These are phyloP conservation scores for Coenonympha arcania DNA, from an alignment of 2,888 invertebrate species.

Conservation along the genomic window DNA sequence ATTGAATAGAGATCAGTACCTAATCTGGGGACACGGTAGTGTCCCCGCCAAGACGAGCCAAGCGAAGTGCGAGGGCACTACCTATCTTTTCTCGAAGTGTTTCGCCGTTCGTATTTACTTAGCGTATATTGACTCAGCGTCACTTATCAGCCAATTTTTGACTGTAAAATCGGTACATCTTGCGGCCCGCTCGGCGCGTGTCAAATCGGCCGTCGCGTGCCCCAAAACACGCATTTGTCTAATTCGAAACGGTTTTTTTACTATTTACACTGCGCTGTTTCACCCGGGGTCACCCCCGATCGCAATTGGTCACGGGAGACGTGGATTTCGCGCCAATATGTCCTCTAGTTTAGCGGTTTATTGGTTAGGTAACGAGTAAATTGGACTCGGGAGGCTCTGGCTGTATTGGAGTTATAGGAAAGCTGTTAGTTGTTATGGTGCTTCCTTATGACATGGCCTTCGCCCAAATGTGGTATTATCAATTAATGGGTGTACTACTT, in stretches of 20 bases:
- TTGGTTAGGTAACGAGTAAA: conserved; percentile 38
- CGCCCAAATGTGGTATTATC: conserved; percentile 21
- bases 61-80: too few relatives aligned
- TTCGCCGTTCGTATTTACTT: not conserved
- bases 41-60: too few relatives aligned
- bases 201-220: conserved; percentile 60
- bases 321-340: conserved; percentile 54
- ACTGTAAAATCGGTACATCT: conserved; percentile 15
- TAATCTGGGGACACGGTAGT: too few relatives aligned
- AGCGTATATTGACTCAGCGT: not conserved
- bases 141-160: conserved; percentile 9
- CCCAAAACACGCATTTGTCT: conserved; percentile 71
- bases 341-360: conserved; percentile 59
- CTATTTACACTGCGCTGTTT: conserved; percentile 55
- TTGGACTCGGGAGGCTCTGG: conserved; percentile 41
- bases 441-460: conserved; percentile 2
- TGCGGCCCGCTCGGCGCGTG: conserved; percentile 40
- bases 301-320: conserved; percentile 66
- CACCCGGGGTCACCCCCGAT: conserved; percentile 49
- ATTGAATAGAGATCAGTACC: too few relatives aligned
- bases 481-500: too few relatives aligned
- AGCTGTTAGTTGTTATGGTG: conserved; percentile 1
- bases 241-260: conserved; percentile 65
- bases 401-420: conserved; percentile 7
- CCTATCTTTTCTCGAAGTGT: not conserved